These are phyloP conservation scores for Petromus typicus DNA, from an alignment of 2,113 vertebrate genomes.

Conservation along the genomic window DNA sequence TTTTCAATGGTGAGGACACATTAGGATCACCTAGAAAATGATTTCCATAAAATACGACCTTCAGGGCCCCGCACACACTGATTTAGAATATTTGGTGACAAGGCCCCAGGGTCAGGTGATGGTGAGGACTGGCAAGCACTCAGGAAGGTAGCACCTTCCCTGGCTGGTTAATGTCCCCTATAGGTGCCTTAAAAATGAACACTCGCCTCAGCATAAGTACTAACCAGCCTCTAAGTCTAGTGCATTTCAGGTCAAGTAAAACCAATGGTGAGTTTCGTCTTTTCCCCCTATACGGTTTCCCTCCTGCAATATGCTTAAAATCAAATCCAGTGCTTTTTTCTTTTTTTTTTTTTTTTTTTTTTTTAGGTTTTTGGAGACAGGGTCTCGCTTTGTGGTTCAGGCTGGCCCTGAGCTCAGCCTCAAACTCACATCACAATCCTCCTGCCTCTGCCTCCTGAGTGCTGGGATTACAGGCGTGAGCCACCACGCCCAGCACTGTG, in stretches of 20 bases:
- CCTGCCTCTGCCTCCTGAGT: no score
- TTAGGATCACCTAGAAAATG: not conserved
- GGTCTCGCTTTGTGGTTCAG: no score
- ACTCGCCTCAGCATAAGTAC: not conserved
- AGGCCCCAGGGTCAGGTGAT: not conserved
- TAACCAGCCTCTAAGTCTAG: not conserved
- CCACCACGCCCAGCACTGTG: no score
- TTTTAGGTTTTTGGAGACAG: no score
- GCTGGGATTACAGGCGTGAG: no score
- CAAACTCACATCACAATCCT: no score
- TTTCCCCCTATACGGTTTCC: not conserved
- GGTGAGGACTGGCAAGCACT: not conserved
- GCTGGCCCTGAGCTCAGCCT: no score
- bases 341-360: no score
- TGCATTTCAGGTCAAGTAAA: not conserved
- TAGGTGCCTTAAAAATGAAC: not conserved
- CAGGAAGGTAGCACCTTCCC: rapidly evolving
- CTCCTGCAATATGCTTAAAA: not conserved
- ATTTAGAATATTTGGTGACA: not conserved
- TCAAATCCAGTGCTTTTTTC: not conserved
- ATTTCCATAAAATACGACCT: not conserved
- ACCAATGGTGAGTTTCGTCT: not conserved
- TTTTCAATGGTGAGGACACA: not conserved
- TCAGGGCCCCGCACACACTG: not conserved
- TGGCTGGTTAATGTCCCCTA: not conserved